phyloP scores from a whole-genome alignment of 2,797 vertebrate species.

The Trachurus trachurus region DNA sequence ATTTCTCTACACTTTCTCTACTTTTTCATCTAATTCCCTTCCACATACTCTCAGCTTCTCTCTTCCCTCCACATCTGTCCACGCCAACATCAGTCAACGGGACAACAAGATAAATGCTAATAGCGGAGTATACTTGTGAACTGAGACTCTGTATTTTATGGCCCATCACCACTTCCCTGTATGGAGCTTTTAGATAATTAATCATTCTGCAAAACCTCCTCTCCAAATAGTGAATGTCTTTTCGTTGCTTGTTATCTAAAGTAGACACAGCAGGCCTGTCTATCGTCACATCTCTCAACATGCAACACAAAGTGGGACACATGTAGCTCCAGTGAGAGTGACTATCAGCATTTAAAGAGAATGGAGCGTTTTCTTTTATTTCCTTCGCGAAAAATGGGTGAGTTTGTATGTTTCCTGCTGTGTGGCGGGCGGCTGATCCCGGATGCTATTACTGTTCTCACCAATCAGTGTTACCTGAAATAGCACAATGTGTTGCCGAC shows the following conservation, averaged over 20 bases:
- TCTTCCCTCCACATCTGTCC: conserved; percentile 3
- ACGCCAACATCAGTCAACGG: background rate
- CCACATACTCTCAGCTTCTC: background rate
- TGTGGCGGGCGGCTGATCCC: background rate
- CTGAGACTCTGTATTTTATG: background rate
- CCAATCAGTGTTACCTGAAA: background rate
- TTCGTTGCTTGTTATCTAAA: background rate
- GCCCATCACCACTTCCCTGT: background rate
- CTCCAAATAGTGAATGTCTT: background rate
- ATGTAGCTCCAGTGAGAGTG: background rate
- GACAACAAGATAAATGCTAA: conserved; percentile 20
- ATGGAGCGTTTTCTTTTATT: background rate
- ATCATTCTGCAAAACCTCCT: background rate
- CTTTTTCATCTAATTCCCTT: conserved; percentile 1
- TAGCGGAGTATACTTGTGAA: conserved; percentile 7
- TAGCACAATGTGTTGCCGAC: background rate
- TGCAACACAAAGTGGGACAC: background rate
- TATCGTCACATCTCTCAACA: background rate
- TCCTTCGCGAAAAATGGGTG: background rate
- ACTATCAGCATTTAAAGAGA: background rate
- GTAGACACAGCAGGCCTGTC: background rate
- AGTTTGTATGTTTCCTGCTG: background rate
- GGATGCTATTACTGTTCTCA: background rate
- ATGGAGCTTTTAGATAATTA: background rate
- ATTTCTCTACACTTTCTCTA: background rate